Base-by-base conservation (phyloP, 2,797 vertebrate genomes). In the Antrozous pallidus region DNA sequence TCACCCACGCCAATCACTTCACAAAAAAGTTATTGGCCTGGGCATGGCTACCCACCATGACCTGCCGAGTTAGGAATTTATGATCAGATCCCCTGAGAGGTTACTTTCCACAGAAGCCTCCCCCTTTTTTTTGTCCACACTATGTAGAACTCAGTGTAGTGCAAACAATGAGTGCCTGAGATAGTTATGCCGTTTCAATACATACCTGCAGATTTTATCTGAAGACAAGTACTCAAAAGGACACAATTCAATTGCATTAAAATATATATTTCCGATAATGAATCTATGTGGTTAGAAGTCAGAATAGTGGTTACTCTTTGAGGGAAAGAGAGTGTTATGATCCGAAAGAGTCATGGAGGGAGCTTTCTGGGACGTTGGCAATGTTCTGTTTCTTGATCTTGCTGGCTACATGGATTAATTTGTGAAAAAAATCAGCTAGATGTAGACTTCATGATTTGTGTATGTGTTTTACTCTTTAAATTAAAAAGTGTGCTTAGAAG, bases 401-500 rank as follows among this genome's bases (percentile, higher is more conserved):
- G 20, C 51, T 81, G 89, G 8, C 20, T 73, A 58, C 47, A 14
- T 82, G 14, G 24, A 88, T 79, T 87, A 79, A 90, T 82, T 63
- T 74, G 33, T 63, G 45, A 87, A 87, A 85, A 92, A 90, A 87
- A 73, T 51, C 3, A 40, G 73, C 31, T 61, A 92, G 71, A 17
- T 36, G 8, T 69, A 75, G 67, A 38, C 8, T 45, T 82, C 75
- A 65, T 94, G 24, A 67, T 69, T 79, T 93, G 12, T 67, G 20
- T 73, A 42, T 82, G 5, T 74, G 31, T 80, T 84, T 91, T 70
- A 93, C 31, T 88, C 40, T 89, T 92, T 54, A 91, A 75, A 61
- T 93, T 33, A 28, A 94, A 84, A 80, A 70, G 33, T 78, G 90
- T 67, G 71, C 17, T 92, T 90, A 78, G 56, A 82, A 71, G 14